Percentiles rank a stretch among this genome's conserved stretches.
Conservation (phyloP, 2,888 invertebrate species). For the Lasiommata megera region DNA sequence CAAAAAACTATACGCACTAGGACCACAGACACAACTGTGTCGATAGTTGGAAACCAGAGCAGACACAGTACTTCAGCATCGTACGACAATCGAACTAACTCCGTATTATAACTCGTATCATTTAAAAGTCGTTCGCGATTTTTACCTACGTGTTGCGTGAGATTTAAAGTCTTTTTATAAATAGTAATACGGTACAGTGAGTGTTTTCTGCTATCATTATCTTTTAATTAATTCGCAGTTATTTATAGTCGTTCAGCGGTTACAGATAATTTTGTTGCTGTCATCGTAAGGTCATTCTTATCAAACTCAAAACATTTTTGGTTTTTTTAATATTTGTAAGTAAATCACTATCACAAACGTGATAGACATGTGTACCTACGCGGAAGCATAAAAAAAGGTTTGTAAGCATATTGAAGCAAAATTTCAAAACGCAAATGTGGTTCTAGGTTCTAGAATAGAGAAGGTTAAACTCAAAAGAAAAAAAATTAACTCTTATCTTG, state of each 20-base stretch:
- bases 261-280: neutral
- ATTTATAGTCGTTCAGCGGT: constrained; percentile 7
- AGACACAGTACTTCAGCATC: constrained; percentile 42
- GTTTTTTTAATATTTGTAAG: neutral
- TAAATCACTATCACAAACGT: neutral
- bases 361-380: neutral
- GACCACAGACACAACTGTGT: constrained; percentile 10
- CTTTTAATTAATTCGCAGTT: constrained; percentile 16
- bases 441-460: too few species aligned
- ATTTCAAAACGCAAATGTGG: too few species aligned
- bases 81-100: constrained; percentile 62
- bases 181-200: constrained; percentile 15
- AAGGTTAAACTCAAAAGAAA: too few species aligned
- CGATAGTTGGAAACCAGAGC: constrained; percentile 38
- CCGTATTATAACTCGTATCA: constrained; percentile 33
- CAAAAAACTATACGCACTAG: constrained; percentile 26
- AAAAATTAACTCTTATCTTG: too few species aligned
- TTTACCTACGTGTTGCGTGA: constrained; percentile 19
- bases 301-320: neutral
- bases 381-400: too few species aligned
- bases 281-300: neutral
- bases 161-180: constrained; percentile 16
- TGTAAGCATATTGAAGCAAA: too few species aligned
- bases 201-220: constrained; percentile 4
- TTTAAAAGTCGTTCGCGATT: constrained; percentile 24